Percentiles rank a stretch among this genome's conserved stretches.
Conservation (phyloP, 1,140 invertebrate species). For the Stegodyphus dumicola region DNA sequence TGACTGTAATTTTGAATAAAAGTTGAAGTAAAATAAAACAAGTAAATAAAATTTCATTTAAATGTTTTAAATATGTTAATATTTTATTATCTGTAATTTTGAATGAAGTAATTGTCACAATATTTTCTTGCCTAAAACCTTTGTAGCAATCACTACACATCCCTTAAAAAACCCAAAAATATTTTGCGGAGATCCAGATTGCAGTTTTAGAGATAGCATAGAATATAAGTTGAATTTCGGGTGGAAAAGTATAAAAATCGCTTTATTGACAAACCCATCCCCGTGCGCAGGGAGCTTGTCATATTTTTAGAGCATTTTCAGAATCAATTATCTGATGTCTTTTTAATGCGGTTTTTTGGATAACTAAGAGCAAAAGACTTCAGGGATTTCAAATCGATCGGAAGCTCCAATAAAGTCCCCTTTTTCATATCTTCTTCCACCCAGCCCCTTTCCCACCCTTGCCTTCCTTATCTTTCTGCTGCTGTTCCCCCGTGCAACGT, state of each 20-base stretch:
- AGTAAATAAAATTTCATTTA: too few relatives aligned
- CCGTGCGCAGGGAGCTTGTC: not conserved
- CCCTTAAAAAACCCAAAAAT: too few relatives aligned
- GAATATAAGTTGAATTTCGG: too few relatives aligned
- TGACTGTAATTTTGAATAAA: too few relatives aligned
- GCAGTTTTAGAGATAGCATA: too few relatives aligned
- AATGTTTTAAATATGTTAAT: too few relatives aligned
- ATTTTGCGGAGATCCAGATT: too few relatives aligned
- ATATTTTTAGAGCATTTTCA: not conserved
- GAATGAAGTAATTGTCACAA: too few relatives aligned
- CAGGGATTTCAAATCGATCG: not conserved
- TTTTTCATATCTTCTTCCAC: not conserved
- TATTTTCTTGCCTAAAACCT: too few relatives aligned
- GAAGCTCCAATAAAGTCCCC: not conserved
- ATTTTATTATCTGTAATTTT: too few relatives aligned
- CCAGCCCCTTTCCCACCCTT: not conserved
- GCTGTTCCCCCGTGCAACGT: not conserved
- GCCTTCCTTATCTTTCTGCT: not conserved
- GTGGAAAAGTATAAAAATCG: not conserved
- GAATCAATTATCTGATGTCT: slow-evolving; percentile 2
- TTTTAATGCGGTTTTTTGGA: not conserved
- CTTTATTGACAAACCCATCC: not conserved
- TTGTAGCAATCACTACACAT: too few relatives aligned
- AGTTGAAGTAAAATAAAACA: too few relatives aligned
- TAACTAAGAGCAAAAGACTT: not conserved